A percentile compares a stretch with the other conserved stretches of the same genome.
Evolutionary conservation across 1,140 invertebrate species (phyloP).

Genomic region (Calycopis cecrops): DNA sequence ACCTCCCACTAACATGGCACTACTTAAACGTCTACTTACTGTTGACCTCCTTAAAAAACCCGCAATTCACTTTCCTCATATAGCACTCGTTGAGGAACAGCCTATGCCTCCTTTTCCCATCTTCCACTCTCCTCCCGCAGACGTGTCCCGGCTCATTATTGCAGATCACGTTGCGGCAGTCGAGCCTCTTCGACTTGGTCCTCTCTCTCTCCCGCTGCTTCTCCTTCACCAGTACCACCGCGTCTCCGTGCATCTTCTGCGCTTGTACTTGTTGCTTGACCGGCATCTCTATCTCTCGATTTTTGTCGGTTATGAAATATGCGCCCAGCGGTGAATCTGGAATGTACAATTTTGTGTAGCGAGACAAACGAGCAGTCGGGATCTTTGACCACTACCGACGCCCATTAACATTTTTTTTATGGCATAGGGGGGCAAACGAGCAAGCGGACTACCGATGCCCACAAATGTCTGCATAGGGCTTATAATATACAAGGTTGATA

Average conservation of each 20-base stretch:
- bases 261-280: constrained; percentile 13
- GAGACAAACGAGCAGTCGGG: no score
- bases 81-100: constrained; percentile 55
- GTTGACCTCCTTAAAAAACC: constrained; percentile 41
- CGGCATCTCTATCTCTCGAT: constrained; percentile 34
- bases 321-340: constrained; percentile 31
- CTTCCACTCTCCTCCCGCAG: constrained; percentile 43
- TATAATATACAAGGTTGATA: no score
- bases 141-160: constrained; percentile 37
- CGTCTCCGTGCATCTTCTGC: constrained; percentile 20
- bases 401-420: no score
- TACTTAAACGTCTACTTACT: constrained; percentile 34
- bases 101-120: constrained; percentile 37
- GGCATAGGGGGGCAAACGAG: no score
- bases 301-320: constrained; percentile 49
- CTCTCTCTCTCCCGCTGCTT: constrained; percentile 16
- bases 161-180: constrained; percentile 44
- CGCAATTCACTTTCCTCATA: constrained; percentile 57
- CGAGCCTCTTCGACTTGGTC: constrained; percentile 15
- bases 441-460: no score
- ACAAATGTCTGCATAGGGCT: no score
- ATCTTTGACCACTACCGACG: no score
- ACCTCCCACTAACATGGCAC: no score
- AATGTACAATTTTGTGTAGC: no score
- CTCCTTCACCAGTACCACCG: constrained; percentile 6